A percentile compares a stretch with the other conserved stretches of the same genome.
Conservation (phyloP, 2,113 vertebrate genomes). For the Anolis carolinensis region DNA sequence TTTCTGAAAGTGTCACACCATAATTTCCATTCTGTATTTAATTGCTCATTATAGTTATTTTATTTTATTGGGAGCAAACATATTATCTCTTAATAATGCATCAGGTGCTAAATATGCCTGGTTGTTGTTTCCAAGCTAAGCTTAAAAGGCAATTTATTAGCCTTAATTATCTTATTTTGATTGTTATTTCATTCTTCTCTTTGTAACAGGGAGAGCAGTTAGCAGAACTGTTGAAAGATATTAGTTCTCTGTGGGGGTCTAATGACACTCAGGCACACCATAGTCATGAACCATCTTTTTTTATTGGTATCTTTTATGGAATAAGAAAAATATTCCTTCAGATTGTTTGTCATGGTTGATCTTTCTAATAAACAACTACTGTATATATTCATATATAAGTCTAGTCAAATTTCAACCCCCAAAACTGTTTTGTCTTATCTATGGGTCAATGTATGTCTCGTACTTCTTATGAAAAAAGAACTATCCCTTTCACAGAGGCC, state of each 20-base stretch:
- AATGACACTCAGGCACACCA: constrained; percentile 70
- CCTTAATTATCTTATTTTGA: constrained; percentile 55
- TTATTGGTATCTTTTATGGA: constrained; percentile 70
- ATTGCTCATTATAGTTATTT: neutral
- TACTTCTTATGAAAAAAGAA: too few species aligned
- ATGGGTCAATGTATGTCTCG: too few species aligned
- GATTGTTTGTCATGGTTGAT: constrained; percentile 71
- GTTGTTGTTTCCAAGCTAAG: neutral
- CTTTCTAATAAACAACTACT: constrained; percentile 72
- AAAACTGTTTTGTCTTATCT: too few species aligned
- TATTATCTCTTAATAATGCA: neutral
- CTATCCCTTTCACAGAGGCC: too few species aligned
- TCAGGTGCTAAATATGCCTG: constrained; percentile 1
- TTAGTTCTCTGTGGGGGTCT: constrained; percentile 75
- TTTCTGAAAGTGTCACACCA: neutral
- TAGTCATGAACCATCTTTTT: constrained; percentile 73
- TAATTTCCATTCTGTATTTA: neutral
- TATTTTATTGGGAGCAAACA: neutral
- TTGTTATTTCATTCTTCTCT: constrained; percentile 45
- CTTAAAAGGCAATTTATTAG: constrained; percentile 33
- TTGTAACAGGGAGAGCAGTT: constrained; percentile 54
- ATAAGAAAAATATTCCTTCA: constrained; percentile 65
- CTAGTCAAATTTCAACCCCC: too few species aligned
- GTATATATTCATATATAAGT: neutral
- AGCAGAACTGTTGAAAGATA: constrained; percentile 67